phyloP scores from a whole-genome alignment of 2,888 invertebrate species.

The Altica lythri region DNA sequence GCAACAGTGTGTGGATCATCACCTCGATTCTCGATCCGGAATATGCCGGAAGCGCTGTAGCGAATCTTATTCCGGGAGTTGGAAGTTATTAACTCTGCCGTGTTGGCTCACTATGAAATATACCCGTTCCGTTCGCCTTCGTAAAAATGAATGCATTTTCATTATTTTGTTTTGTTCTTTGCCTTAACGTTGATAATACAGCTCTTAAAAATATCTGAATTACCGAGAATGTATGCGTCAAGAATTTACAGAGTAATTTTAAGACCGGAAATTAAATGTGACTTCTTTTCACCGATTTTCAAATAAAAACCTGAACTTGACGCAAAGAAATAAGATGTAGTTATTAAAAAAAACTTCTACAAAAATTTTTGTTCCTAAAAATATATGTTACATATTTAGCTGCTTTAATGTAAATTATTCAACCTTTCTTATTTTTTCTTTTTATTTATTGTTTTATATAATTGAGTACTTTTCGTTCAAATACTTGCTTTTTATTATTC shows the following conservation, averaged over 20 bases:
- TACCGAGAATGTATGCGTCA: constrained; percentile 15
- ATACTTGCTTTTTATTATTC: too few relatives aligned
- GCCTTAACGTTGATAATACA: constrained; percentile 45
- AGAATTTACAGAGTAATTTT: constrained; percentile 17
- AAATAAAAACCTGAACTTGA: neutral
- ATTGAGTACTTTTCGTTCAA: too few relatives aligned
- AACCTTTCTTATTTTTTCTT: too few relatives aligned
- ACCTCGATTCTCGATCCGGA: constrained; percentile 39
- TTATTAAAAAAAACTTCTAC: neutral
- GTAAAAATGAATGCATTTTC: constrained; percentile 53
- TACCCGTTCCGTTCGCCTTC: constrained; percentile 50
- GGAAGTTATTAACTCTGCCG: constrained; percentile 49
- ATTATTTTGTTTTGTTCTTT: constrained; percentile 47
- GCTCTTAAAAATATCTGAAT: constrained; percentile 38
- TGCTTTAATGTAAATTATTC: too few relatives aligned
- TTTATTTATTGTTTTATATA: too few relatives aligned
- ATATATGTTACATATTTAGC: too few relatives aligned
- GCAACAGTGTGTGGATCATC: constrained; percentile 49
- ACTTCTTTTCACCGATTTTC: neutral
- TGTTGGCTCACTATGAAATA: constrained; percentile 44
- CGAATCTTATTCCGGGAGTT: constrained; percentile 48
- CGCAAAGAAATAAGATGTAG: constrained; percentile 4
- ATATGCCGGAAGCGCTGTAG: constrained; percentile 47
- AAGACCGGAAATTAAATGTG: constrained; percentile 23
- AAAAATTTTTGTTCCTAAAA: too few relatives aligned